Evolutionary conservation across 1,140 invertebrate genomes (phyloP).

Genomic region (Schlechtendalia chinensis): DNA sequence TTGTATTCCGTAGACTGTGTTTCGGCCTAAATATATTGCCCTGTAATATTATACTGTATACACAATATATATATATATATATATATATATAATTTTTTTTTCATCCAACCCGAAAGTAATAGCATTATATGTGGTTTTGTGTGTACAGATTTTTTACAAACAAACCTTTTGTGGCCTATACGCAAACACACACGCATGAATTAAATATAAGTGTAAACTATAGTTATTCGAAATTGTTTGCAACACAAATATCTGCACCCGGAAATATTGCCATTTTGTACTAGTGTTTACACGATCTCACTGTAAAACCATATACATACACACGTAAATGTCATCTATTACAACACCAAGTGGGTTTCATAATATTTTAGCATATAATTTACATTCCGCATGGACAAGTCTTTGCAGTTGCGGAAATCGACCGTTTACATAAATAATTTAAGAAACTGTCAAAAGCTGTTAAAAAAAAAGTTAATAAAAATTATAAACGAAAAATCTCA

Average conservation of each 20-base stretch:
- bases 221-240: neutral
- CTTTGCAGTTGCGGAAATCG: neutral
- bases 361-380: neutral
- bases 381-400: neutral
- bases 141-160: neutral
- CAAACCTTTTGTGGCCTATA: neutral
- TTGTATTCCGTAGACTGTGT: conserved; percentile 32
- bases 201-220: no score
- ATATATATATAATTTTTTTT: conserved; percentile 3
- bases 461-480: neutral
- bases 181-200: neutral
- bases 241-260: neutral
- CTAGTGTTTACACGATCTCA: neutral
- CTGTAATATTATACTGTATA: conserved; percentile 1
- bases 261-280: neutral
- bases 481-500: neutral
- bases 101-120: conserved; percentile 4
- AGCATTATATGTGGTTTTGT: neutral
- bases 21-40: conserved; percentile 33
- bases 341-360: neutral
- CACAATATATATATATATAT: neutral
- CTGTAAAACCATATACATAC: neutral
- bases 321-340: neutral
- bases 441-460: neutral
- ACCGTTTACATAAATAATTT: neutral